These are phyloP conservation scores for Drosophila mimica DNA, from an alignment of 2,888 invertebrate genomes.

Conservation along the genomic window DNA sequence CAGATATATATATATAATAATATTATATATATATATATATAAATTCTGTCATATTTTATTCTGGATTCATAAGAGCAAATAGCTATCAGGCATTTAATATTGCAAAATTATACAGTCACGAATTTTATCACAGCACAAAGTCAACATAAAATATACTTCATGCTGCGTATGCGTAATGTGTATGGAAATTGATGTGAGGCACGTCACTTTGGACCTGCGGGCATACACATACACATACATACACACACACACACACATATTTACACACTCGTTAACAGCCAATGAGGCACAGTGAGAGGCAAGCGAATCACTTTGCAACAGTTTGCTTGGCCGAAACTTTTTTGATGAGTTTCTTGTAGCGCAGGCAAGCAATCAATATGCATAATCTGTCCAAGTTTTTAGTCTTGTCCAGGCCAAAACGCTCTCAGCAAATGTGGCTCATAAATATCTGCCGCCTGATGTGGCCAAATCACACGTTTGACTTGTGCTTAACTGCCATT, in stretches of 20 bases:
- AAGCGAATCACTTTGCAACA: slow-evolving; percentile 22
- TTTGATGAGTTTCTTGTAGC: slow-evolving; percentile 19
- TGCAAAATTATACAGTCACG: slow-evolving; percentile 46
- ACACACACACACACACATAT: background rate
- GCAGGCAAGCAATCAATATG: slow-evolving; percentile 69
- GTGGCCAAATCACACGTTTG: slow-evolving; percentile 40
- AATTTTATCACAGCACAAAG: slow-evolving; percentile 28
- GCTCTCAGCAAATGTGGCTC: slow-evolving; percentile 69
- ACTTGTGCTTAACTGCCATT: slow-evolving; percentile 64
- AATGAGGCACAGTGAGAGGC: slow-evolving; percentile 25
- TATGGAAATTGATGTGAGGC: slow-evolving; percentile 35
- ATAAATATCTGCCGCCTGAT: slow-evolving; percentile 66
- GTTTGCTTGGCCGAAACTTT: slow-evolving; percentile 19
- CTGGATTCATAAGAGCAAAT: slow-evolving; percentile 12
- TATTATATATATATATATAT: no score
- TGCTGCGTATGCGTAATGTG: slow-evolving; percentile 48
- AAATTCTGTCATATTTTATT: slow-evolving; percentile 5
- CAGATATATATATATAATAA: background rate
- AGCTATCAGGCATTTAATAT: slow-evolving; percentile 51
- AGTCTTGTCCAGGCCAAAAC: slow-evolving; percentile 49
- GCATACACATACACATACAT: background rate
- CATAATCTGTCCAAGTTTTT: slow-evolving; percentile 68
- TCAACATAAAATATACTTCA: slow-evolving; percentile 28
- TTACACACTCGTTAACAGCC: slow-evolving; percentile 2
- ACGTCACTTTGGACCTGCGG: slow-evolving; percentile 19